phyloP scores from a whole-genome alignment of 2,113 vertebrate genomes.

The Mus musculus region DNA sequence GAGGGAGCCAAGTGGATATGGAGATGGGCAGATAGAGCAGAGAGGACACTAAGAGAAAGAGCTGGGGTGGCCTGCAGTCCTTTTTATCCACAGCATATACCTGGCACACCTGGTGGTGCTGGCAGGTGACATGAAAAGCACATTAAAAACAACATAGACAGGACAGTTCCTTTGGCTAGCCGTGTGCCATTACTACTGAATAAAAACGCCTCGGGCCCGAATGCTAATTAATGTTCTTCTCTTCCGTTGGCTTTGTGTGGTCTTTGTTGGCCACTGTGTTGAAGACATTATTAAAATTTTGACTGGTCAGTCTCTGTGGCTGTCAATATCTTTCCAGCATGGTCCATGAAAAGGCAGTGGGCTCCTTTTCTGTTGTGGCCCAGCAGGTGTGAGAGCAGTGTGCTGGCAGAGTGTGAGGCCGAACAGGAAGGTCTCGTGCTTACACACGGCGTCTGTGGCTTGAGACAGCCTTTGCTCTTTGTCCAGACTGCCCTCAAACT shows the following conservation, averaged over 20 bases:
- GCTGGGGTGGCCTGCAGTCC: too few relatives aligned
- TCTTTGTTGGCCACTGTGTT: background rate
- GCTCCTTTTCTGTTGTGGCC: background rate
- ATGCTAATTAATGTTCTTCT: background rate
- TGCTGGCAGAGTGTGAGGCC: background rate
- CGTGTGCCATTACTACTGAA: background rate
- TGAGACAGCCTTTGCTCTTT: background rate
- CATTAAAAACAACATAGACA: background rate
- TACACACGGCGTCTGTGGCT: background rate
- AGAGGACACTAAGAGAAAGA: too few relatives aligned
- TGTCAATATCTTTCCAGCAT: background rate
- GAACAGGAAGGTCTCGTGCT: background rate
- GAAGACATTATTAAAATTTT: constrained; percentile 12
- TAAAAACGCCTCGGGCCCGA: background rate
- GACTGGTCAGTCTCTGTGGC: background rate
- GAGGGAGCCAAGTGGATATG: too few relatives aligned
- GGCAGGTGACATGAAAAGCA: background rate
- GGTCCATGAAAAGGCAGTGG: background rate
- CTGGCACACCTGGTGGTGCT: too few relatives aligned
- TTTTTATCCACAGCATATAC: too few relatives aligned
- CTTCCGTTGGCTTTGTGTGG: background rate
- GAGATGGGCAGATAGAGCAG: too few relatives aligned
- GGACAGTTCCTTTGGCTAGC: background rate
- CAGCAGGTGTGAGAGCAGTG: background rate
- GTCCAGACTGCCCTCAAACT: background rate